Evolutionary conservation across 2,888 invertebrate species (phyloP).

Genomic region (Pasiphila rectangulata): DNA sequence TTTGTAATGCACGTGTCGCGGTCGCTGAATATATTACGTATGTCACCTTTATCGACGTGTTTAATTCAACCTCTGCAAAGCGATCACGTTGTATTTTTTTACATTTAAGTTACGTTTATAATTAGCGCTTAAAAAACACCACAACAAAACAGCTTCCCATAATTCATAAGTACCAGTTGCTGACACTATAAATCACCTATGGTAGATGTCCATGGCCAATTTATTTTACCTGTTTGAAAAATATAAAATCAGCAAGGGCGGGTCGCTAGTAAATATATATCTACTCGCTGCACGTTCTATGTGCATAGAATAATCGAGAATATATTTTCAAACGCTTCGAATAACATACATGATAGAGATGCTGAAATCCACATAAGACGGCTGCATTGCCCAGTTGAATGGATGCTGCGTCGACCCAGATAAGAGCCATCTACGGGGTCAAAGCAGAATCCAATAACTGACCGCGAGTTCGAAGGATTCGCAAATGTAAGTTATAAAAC

Average conservation of each 20-base stretch:
- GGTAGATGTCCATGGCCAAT: no score
- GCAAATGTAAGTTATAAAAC: not conserved
- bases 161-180: no score
- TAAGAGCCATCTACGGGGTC: not conserved
- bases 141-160: no score
- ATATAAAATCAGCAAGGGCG: no score
- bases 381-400: not conserved
- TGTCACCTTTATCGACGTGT: not conserved
- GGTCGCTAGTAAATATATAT: no score
- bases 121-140: no score
- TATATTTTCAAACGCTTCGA: not conserved
- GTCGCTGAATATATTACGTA: constrained; percentile 19
- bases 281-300: no score
- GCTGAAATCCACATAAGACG: not conserved
- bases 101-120: no score
- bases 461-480: constrained; percentile 4
- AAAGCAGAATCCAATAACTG: constrained; percentile 1
- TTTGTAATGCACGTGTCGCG: constrained; percentile 47
- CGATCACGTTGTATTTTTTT: no score
- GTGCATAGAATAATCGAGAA: not conserved
- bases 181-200: no score
- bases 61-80: no score
- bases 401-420: constrained; percentile 1
- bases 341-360: not conserved
- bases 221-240: no score